Evolutionary conservation across 2,888 invertebrate species (phyloP).

Genomic region (Drosophila neonasuta): DNA sequence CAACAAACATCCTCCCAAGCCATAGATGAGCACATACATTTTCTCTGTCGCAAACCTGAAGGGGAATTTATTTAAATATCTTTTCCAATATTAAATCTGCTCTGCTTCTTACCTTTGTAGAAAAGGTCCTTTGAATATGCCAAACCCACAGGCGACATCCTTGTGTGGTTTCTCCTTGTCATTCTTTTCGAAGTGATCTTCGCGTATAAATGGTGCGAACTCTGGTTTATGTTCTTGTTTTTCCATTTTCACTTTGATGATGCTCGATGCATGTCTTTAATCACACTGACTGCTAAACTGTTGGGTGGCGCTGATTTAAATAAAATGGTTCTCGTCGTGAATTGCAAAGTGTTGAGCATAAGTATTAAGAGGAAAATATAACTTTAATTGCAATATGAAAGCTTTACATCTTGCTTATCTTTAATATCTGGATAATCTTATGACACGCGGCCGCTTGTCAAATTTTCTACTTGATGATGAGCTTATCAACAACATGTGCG

Average conservation of each 20-base stretch:
- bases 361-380: not conserved
- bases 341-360: slow-evolving; percentile 10
- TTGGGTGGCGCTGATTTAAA: slow-evolving; percentile 1
- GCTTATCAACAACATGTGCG: not conserved
- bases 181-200: not conserved
- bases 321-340: slow-evolving; percentile 2
- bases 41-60: slow-evolving; percentile 81
- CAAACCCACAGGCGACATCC: slow-evolving; percentile 84
- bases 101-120: slow-evolving; percentile 83
- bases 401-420: slow-evolving; percentile 6
- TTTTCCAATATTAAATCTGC: not conserved
- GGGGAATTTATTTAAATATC: too few species aligned
- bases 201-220: slow-evolving; percentile 30
- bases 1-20: slow-evolving; percentile 86
- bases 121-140: slow-evolving; percentile 84
- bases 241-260: slow-evolving; percentile 29
- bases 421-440: slow-evolving; percentile 6
- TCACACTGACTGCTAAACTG: slow-evolving; percentile 21
- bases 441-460: not conserved
- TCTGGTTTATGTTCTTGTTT: slow-evolving; percentile 28
- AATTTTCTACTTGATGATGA: not conserved
- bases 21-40: slow-evolving; percentile 84
- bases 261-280: slow-evolving; percentile 3
- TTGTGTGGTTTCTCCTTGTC: slow-evolving; percentile 31
- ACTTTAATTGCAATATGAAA: not conserved